Conservation (phyloP, 2,888 invertebrate species). For the Volucella inanis region DNA sequence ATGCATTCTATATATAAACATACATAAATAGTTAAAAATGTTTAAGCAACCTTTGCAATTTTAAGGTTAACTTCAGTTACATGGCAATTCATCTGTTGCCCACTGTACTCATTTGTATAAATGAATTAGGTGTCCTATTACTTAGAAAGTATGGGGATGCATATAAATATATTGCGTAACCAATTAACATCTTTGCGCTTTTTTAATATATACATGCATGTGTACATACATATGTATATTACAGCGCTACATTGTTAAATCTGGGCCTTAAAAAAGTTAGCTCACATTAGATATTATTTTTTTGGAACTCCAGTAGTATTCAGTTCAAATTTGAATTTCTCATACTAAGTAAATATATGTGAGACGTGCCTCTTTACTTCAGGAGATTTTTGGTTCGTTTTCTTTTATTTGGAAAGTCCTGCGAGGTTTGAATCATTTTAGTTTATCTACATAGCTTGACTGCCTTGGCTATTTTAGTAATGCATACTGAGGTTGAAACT, state of each 20-base stretch:
- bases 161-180: background rate
- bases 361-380: background rate
- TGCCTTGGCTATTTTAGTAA: conserved; percentile 6
- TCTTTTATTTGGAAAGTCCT: conserved; percentile 15
- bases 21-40: background rate
- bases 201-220: conserved; percentile 17
- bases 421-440: conserved; percentile 7
- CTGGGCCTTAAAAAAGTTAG: conserved; percentile 12
- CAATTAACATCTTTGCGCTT: background rate
- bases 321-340: conserved; percentile 37
- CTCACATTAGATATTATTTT: background rate
- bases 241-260: background rate
- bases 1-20: too few species aligned
- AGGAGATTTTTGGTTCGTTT: conserved; percentile 13
- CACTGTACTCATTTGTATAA: background rate
- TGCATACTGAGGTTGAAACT: conserved; percentile 1
- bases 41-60: background rate
- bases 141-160: background rate
- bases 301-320: background rate
- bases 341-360: background rate
- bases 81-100: conserved; percentile 20
- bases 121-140: conserved; percentile 1
- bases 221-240: too few species aligned
- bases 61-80: conserved; percentile 1
- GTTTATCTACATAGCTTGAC: background rate